phyloP scores from a whole-genome alignment of 1,140 invertebrate species.

The Heliconius congener region DNA sequence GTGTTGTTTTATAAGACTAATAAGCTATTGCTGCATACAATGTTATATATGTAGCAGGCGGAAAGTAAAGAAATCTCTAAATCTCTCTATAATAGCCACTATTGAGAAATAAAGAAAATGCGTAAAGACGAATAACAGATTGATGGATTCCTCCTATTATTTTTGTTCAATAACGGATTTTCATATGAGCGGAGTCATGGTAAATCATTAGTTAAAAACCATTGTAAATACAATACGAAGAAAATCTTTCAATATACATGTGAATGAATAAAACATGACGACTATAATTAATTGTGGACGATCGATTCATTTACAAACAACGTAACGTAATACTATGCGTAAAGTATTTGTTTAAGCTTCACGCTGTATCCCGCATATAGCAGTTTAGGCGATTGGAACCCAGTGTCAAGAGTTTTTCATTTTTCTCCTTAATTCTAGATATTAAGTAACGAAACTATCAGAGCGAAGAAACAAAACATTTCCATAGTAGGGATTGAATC shows the following conservation, averaged over 20 bases:
- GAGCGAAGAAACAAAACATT: not conserved
- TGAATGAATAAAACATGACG: constrained; percentile 1
- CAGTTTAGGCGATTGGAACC: not conserved
- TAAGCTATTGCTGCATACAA: too few relatives aligned
- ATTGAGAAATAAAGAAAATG: not conserved
- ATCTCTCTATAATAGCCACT: too few relatives aligned
- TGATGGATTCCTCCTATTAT: too few relatives aligned
- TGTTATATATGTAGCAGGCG: too few relatives aligned
- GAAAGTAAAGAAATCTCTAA: too few relatives aligned
- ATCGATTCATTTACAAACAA: constrained; percentile 2
- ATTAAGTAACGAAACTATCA: not conserved
- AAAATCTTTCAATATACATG: not conserved
- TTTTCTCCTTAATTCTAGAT: not conserved
- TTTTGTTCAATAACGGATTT: not conserved
- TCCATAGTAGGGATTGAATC: not conserved
- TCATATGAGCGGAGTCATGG: not conserved
- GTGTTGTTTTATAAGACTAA: too few relatives aligned
- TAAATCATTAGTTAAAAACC: not conserved
- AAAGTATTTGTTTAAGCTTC: not conserved
- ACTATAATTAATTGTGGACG: not conserved
- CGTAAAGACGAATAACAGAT: not conserved
- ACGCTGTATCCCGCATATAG: not conserved
- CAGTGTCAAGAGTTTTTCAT: not conserved
- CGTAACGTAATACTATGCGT: not conserved
- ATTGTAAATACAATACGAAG: not conserved